Percentiles rank a stretch among this genome's conserved stretches.
phyloP scores from a whole-genome alignment of 2,888 invertebrate genomes.

The Phasia obesa region DNA sequence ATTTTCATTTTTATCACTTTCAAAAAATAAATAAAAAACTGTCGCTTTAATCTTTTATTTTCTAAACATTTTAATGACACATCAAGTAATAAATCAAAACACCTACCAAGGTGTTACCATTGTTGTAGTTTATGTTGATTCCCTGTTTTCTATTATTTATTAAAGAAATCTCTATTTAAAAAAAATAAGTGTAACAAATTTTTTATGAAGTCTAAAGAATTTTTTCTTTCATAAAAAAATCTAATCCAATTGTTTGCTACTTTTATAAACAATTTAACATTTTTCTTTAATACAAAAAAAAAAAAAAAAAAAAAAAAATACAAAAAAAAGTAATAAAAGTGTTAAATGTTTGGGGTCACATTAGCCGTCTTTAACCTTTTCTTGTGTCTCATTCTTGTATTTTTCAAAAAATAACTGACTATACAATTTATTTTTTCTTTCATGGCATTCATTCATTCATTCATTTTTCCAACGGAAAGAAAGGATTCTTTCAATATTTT shows the following conservation, averaged over 20 bases:
- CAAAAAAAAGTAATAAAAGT: slow-evolving; percentile 29
- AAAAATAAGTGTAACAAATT: slow-evolving; percentile 63
- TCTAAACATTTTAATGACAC: slow-evolving; percentile 64
- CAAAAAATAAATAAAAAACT: neutral
- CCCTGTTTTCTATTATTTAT: neutral
- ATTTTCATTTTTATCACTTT: neutral
- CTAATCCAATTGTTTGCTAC: slow-evolving; percentile 50
- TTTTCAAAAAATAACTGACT: slow-evolving; percentile 38
- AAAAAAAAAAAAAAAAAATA: neutral
- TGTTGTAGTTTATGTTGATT: neutral
- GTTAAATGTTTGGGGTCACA: slow-evolving; percentile 63
- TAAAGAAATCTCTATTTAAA: slow-evolving; percentile 16
- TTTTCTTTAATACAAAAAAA: too few species aligned
- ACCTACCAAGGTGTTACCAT: slow-evolving; percentile 59
- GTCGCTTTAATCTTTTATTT: slow-evolving; percentile 45
- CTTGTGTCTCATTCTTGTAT: neutral
- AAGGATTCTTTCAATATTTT: slow-evolving; percentile 33
- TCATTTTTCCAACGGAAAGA: neutral
- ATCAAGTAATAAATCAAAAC: slow-evolving; percentile 73
- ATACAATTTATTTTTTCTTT: too few species aligned
- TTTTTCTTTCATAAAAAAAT: slow-evolving; percentile 24
- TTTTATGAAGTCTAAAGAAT: slow-evolving; percentile 28
- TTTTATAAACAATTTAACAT: slow-evolving; percentile 54
- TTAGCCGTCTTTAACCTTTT: slow-evolving; percentile 62
- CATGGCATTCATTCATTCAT: slow-evolving; percentile 24